phyloP scores from a whole-genome alignment of 2,888 invertebrate genomes.

The Disparrhopalites patrizii region DNA sequence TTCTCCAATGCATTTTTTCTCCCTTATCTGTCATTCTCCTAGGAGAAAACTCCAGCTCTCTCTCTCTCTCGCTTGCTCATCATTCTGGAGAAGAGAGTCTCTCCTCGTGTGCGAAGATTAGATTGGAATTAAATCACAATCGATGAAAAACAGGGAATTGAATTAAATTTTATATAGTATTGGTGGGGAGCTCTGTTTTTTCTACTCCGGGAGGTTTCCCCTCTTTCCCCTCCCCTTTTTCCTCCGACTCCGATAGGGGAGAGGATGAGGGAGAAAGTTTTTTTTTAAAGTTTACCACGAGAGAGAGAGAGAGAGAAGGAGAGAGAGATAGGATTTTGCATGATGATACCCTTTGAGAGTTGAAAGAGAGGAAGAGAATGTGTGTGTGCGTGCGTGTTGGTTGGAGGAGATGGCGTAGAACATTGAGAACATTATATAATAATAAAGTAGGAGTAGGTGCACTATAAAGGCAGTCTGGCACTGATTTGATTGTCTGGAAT shows the following conservation, averaged over 20 bases:
- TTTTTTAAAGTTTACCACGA: background rate
- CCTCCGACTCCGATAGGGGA: too few species aligned
- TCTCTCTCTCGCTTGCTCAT: too few species aligned
- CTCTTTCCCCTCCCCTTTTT: too few species aligned
- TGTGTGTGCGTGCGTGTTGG: background rate
- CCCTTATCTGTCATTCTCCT: too few species aligned
- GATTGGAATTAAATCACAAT: constrained; percentile 2
- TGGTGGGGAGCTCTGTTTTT: too few species aligned
- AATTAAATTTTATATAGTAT: constrained; percentile 28
- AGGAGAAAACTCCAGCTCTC: too few species aligned
- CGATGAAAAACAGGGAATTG: constrained; percentile 14
- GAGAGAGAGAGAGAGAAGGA: background rate
- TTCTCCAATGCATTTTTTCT: too few species aligned
- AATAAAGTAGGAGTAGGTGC: constrained; percentile 31
- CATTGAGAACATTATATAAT: constrained; percentile 26
- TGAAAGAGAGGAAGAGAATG: too few species aligned
- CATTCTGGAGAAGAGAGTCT: too few species aligned
- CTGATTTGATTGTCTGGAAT: constrained; percentile 37
- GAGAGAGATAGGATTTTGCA: constrained; percentile 25
- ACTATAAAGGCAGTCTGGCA: constrained; percentile 36
- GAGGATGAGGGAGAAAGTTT: background rate
- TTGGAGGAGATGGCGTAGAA: constrained; percentile 17
- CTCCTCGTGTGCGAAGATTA: too few species aligned
- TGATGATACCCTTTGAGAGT: constrained; percentile 12
- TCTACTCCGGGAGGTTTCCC: too few species aligned